Conservation (phyloP, 1,140 invertebrate genomes). For the Heterodera carotae region DNA sequence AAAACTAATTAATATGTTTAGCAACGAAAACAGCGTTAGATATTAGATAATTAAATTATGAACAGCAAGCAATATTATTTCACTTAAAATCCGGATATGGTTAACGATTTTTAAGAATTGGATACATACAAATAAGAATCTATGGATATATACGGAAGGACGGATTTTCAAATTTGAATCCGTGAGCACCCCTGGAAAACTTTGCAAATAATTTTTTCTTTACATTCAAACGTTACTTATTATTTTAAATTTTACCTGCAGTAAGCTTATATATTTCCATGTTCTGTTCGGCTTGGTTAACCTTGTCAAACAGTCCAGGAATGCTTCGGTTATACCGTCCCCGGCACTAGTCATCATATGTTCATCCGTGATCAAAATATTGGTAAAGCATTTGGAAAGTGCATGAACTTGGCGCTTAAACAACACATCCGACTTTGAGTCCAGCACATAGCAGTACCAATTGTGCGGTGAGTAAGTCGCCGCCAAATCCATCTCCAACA, state of each 20-base stretch:
- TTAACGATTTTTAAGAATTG: too few species aligned
- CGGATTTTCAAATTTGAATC: too few species aligned
- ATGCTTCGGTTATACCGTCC: slow-evolving; percentile 34
- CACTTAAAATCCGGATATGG: too few species aligned
- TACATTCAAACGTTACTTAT: background rate
- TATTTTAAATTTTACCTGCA: slow-evolving; percentile 34
- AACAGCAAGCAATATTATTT: too few species aligned
- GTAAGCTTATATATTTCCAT: slow-evolving; percentile 41
- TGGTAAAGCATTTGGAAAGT: slow-evolving; percentile 47
- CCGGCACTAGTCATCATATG: slow-evolving; percentile 40
- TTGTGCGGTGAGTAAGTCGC: slow-evolving; percentile 50
- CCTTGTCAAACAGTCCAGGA: slow-evolving; percentile 32
- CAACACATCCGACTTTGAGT: slow-evolving; percentile 28
- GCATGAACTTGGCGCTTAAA: slow-evolving; percentile 38
- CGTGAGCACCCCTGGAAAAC: too few species aligned
- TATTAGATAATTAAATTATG: too few species aligned
- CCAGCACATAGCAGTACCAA: slow-evolving; percentile 48
- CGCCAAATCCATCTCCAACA: slow-evolving; percentile 51
- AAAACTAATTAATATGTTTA: slow-evolving; percentile 1
- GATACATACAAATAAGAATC: too few species aligned
- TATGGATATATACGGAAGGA: too few species aligned
- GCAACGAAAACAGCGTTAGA: too few species aligned
- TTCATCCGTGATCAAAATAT: slow-evolving; percentile 38
- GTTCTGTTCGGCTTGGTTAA: background rate
- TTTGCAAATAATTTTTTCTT: background rate